phyloP scores from a whole-genome alignment of 2,797 vertebrate species.

The Corythornis leucogaster region DNA sequence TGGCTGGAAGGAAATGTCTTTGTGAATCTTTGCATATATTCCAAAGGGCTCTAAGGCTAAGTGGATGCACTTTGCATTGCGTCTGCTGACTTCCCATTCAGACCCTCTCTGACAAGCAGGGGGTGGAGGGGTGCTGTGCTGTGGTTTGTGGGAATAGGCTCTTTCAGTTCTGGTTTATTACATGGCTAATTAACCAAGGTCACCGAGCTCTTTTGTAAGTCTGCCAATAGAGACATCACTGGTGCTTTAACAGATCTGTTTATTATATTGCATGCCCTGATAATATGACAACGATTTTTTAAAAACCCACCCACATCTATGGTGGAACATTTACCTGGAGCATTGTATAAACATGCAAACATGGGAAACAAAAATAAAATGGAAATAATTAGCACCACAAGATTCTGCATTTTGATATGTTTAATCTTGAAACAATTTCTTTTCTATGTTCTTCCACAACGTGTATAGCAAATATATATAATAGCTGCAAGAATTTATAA shows the following conservation, averaged over 20 bases:
- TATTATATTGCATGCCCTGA: conserved; percentile 33
- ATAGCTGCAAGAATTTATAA: not conserved
- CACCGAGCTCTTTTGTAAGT: conserved; percentile 69
- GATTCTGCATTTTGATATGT: not conserved
- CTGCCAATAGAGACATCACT: conserved; percentile 66
- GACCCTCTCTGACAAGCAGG: conserved; percentile 58
- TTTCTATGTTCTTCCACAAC: not conserved
- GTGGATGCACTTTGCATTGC: conserved; percentile 49
- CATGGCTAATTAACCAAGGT: conserved; percentile 87
- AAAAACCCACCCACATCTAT: not conserved
- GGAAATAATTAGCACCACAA: not conserved
- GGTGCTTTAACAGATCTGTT: conserved; percentile 59
- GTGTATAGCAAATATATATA: not conserved
- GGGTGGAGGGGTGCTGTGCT: conserved; percentile 73
- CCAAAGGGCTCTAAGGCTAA: conserved; percentile 53
- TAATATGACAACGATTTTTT: not conserved
- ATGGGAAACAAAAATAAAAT: not conserved
- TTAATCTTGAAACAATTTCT: not conserved
- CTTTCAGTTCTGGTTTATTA: conserved; percentile 86
- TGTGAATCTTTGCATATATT: conserved; percentile 66
- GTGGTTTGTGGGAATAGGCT: conserved; percentile 79
- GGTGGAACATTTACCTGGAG: not conserved
- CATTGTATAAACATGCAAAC: not conserved
- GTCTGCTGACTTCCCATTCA: conserved; percentile 74
- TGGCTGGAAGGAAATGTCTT: conserved; percentile 65